Evolutionary conservation across 2,888 invertebrate genomes (phyloP).

Genomic region (Glaucopsyche alexis): DNA sequence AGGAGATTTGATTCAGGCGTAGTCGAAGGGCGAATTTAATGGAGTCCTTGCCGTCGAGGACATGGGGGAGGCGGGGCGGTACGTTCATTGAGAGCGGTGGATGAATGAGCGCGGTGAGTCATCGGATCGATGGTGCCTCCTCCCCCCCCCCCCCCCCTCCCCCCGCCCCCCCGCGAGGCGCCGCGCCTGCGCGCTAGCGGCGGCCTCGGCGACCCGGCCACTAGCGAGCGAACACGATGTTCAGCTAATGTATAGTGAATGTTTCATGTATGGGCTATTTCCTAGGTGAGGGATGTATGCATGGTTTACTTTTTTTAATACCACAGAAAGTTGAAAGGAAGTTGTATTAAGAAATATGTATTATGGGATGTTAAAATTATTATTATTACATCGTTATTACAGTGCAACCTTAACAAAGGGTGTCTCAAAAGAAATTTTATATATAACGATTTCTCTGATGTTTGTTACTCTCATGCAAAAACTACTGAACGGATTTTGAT

Average conservation of each 20-base stretch:
- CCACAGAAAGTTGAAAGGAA: neutral
- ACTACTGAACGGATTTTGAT: too few species aligned
- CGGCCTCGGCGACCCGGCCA: constrained; percentile 42
- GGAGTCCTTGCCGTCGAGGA: constrained; percentile 71
- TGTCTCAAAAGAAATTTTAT: too few species aligned
- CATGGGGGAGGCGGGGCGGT: constrained; percentile 52
- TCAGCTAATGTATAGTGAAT: neutral
- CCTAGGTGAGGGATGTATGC: neutral
- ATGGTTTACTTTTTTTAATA: neutral
- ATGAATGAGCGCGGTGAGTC: constrained; percentile 76
- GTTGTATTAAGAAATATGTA: neutral
- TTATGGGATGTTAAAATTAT: too few species aligned
- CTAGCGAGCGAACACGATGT: neutral
- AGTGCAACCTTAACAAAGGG: too few species aligned
- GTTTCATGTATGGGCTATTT: neutral
- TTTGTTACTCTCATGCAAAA: too few species aligned
- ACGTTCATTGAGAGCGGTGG: constrained; percentile 75
- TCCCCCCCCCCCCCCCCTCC: too few species aligned
- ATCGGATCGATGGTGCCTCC: constrained; percentile 66
- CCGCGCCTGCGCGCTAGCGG: constrained; percentile 40
- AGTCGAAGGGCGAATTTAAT: constrained; percentile 60
- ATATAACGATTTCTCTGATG: too few species aligned
- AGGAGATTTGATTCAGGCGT: constrained; percentile 59
- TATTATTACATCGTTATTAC: too few species aligned
- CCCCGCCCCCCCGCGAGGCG: constrained; percentile 31